A percentile compares a stretch with the other conserved stretches of the same genome.
Conservation (phyloP, 2,888 invertebrate species). For the Caenorhabditis sp. region DNA sequence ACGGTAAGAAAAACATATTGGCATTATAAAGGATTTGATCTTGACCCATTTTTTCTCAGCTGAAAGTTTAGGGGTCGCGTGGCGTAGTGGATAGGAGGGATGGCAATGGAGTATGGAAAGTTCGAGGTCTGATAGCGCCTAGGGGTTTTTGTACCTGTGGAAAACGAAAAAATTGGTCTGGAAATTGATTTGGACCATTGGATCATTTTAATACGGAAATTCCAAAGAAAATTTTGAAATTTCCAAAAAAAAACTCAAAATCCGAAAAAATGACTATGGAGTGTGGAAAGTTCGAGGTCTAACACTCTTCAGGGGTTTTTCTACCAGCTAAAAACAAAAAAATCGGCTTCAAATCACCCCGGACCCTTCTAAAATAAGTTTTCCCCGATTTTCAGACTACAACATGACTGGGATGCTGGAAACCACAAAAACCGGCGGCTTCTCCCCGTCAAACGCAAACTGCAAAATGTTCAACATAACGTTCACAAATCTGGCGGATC, state of each 20-base stretch:
- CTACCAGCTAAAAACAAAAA: background rate
- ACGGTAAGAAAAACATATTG: background rate
- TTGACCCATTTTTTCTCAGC: too few relatives aligned
- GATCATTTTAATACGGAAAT: too few relatives aligned
- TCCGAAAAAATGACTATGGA: too few relatives aligned
- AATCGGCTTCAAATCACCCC: background rate
- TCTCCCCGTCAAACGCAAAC: background rate
- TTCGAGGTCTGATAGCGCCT: background rate
- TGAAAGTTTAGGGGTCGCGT: too few relatives aligned
- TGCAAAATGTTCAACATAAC: slow-evolving; percentile 66
- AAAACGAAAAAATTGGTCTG: background rate
- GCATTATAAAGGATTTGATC: too few relatives aligned
- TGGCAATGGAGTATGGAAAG: too few relatives aligned
- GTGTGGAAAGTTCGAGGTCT: background rate
- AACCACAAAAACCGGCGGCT: too few relatives aligned
- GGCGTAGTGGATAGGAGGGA: too few relatives aligned
- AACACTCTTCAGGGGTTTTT: background rate
- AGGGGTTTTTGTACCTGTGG: background rate
- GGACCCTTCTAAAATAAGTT: background rate
- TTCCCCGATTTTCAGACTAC: slow-evolving; percentile 24
- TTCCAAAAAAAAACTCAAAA: too few relatives aligned
- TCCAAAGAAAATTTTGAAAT: too few relatives aligned
- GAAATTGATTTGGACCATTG: too few relatives aligned
- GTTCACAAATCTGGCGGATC: slow-evolving; percentile 65
- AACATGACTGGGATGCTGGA: too few relatives aligned